phyloP scores from a whole-genome alignment of 2,797 vertebrate species.

The Lacerta viridis region DNA sequence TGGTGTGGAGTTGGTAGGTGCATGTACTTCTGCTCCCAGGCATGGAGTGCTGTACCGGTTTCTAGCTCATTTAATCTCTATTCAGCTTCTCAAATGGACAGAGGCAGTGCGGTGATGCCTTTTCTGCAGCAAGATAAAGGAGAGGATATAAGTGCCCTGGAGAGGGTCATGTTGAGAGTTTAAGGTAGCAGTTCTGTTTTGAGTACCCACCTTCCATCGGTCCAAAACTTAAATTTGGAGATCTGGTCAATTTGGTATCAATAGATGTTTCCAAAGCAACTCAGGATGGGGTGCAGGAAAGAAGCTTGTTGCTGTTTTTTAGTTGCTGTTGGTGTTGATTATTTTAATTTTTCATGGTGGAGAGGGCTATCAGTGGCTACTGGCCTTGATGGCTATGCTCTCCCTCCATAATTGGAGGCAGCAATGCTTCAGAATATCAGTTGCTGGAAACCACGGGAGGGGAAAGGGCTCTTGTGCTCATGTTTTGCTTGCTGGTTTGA shows the following conservation, averaged over 20 bases:
- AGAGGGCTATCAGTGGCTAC: no score
- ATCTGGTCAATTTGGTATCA: no score
- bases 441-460: no score
- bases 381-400: no score
- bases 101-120: neutral
- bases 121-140: neutral
- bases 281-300: neutral
- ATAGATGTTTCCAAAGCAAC: neutral
- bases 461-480: no score
- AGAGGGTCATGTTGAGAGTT: neutral
- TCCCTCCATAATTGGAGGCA: no score
- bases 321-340: neutral
- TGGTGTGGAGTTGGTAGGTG: accelerated
- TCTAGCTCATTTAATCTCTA: neutral
- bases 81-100: neutral
- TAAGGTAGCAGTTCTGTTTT: no score
- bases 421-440: no score
- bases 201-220: neutral
- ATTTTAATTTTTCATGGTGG: no score
- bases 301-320: neutral
- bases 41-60: neutral
- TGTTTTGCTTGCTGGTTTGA: no score
- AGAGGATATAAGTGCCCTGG: neutral
- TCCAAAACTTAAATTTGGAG: neutral
- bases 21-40: neutral